phyloP scores from a whole-genome alignment of 2,888 invertebrate genomes.

The Harpagoxenus sublaevis region DNA sequence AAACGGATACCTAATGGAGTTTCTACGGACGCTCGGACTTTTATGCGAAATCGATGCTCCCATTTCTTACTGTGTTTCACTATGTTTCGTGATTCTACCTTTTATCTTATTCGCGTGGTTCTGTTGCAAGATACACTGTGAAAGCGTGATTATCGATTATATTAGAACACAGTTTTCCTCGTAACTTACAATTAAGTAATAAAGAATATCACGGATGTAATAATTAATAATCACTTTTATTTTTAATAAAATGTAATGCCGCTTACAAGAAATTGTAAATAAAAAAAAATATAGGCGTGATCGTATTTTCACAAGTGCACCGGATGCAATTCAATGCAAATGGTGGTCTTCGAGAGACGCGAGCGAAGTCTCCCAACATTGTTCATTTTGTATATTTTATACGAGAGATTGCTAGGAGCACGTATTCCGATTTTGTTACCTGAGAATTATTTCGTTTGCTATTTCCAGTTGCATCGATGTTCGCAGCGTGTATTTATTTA shows the following conservation, averaged over 20 bases:
- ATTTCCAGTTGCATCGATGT: conserved; percentile 15
- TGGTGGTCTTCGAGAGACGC: neutral
- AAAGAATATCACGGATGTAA: neutral
- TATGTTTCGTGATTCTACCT: conserved; percentile 5
- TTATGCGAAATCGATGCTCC: conserved; percentile 13
- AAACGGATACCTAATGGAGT: conserved; percentile 2
- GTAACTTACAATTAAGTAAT: neutral
- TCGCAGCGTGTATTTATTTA: neutral
- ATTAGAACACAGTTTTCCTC: neutral
- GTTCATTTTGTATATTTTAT: conserved; percentile 28
- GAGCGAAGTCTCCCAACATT: neutral
- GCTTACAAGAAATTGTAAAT: neutral
- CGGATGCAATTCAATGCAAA: conserved; percentile 27
- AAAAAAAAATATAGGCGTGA: conserved; percentile 1
- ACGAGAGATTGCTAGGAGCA: neutral
- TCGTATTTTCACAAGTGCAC: conserved; percentile 14
- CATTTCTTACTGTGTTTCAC: neutral
- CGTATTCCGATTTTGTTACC: conserved; percentile 9
- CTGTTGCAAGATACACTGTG: neutral
- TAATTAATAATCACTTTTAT: neutral
- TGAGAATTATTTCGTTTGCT: conserved; percentile 20
- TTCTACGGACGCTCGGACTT: conserved; percentile 12
- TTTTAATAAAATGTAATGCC: neutral
- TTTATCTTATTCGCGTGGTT: neutral
- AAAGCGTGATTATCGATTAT: neutral